Evolutionary conservation across 2,113 vertebrate genomes (phyloP).

Genomic region (Procavia capensis): DNA sequence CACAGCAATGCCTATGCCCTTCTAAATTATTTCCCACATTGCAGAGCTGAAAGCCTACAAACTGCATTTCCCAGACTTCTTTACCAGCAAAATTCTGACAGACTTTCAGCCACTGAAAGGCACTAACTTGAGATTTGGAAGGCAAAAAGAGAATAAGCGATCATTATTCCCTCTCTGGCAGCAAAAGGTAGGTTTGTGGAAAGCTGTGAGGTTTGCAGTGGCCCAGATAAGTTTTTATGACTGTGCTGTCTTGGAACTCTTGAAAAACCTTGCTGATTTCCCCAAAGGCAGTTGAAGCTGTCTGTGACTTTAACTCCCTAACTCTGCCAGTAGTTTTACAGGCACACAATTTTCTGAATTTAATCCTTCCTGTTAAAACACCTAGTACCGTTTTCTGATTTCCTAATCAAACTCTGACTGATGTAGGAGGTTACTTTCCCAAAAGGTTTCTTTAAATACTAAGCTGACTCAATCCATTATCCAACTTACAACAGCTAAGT

Average conservation of each 20-base stretch:
- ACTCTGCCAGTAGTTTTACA: not conserved
- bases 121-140: not conserved
- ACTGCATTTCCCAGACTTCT: not conserved
- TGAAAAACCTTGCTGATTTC: not conserved
- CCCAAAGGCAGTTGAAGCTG: not conserved
- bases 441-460: not conserved
- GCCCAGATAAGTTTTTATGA: not conserved
- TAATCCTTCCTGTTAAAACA: slow-evolving; percentile 38
- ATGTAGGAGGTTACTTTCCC: not conserved
- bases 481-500: not conserved
- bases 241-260: not conserved
- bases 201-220: not conserved
- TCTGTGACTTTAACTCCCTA: not conserved
- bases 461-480: not conserved
- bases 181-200: not conserved
- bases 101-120: not conserved
- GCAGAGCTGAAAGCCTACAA: not conserved
- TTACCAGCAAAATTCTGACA: not conserved
- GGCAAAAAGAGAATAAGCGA: not conserved
- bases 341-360: not conserved
- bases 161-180: not conserved
- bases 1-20: not conserved
- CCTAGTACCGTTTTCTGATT: not conserved
- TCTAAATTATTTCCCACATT: not conserved
- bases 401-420: not conserved